Base-by-base conservation (phyloP, 2,888 invertebrate genomes). In the Abrostola tripartita region DNA sequence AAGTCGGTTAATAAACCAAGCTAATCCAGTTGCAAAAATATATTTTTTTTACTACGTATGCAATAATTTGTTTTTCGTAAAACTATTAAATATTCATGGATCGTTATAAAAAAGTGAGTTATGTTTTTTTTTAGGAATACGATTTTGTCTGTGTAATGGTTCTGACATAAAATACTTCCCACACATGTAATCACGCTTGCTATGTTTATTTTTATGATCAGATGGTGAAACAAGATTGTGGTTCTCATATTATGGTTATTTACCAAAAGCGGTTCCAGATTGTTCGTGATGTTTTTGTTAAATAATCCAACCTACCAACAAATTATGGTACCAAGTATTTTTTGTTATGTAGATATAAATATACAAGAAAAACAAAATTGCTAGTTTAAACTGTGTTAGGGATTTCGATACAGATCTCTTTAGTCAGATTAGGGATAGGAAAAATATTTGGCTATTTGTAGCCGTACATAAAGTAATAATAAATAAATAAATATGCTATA, bases 171-270 rank as follows among this genome's bases (percentile, higher is more conserved):
- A 47, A 47, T 14, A 44, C 14, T 9, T 47, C 24, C 44, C 10
- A 47, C 44, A 47, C 44, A 24, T 47, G 14, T 24, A 47, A 14
- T 47, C 44, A 47, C 44, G 44, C 24, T 24, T 47, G 10, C 44
- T 47, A 9, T 47, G 24, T 47, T 24, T 47, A 47, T 47, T 47
- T 47, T 47, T 47, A 24, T 47, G 44, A 47, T 24, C 14, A 24
- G 44, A 47, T 47, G 14, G 44, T 14, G 24, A 47, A 47, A 47
- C 9, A 47, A 12, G 44, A 6, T 42, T 42, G 7, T 6, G n/a
- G 8, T 44, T 12, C 4, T 12, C 14, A 7, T 44, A 8, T 14
- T 47, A 9, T 14, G 44, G 44, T 24, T 24, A 14, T 5, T 47
- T 14, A 9, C 24, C 44, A 44, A 44, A 12, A 14, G 5, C n/a